Conservation (phyloP, 92 coral and sea anemone genomes). For the Umimayanthus chanpuru region DNA sequence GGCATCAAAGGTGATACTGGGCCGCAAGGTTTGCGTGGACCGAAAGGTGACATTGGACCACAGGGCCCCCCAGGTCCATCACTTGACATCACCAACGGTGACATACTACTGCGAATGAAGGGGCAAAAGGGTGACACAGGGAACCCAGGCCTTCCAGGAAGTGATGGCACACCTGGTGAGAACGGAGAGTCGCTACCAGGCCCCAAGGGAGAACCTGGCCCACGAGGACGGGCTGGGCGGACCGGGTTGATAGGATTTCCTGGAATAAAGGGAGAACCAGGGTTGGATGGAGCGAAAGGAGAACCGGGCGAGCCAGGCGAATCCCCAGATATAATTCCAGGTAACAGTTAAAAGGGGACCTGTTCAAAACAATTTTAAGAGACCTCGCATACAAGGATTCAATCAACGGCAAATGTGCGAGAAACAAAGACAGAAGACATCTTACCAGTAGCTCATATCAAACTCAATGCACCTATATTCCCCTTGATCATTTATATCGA, state of each 20-base stretch:
- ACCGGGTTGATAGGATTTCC: slow-evolving; percentile 36
- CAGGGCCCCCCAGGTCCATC: slow-evolving; percentile 33
- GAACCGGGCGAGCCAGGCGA: slow-evolving; percentile 39
- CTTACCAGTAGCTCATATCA: background rate
- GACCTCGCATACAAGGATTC: background rate
- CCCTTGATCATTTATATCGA: too few relatives aligned
- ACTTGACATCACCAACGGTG: background rate
- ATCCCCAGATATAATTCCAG: background rate
- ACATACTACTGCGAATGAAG: background rate
- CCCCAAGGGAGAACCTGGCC: slow-evolving; percentile 35
- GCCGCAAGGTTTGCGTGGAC: slow-evolving; percentile 3
- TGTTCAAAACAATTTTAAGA: background rate
- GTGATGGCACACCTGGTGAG: slow-evolving; percentile 23
- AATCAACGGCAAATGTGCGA: too few relatives aligned
- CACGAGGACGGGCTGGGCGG: slow-evolving; percentile 19
- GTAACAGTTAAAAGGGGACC: background rate
- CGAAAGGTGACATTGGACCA: slow-evolving; percentile 10
- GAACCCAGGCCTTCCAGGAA: slow-evolving; percentile 17
- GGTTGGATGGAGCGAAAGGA: slow-evolving; percentile 24
- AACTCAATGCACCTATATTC: background rate
- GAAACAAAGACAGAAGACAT: too few relatives aligned
- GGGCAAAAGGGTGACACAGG: slow-evolving; percentile 21
- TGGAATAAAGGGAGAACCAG: slow-evolving; percentile 20
- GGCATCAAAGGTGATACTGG: slow-evolving; percentile 25
- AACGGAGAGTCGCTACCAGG: slow-evolving; percentile 30